Base-by-base conservation (phyloP, 37 sponge, comb jelly and placozoan species). In the Aplysina aerophoba region DNA sequence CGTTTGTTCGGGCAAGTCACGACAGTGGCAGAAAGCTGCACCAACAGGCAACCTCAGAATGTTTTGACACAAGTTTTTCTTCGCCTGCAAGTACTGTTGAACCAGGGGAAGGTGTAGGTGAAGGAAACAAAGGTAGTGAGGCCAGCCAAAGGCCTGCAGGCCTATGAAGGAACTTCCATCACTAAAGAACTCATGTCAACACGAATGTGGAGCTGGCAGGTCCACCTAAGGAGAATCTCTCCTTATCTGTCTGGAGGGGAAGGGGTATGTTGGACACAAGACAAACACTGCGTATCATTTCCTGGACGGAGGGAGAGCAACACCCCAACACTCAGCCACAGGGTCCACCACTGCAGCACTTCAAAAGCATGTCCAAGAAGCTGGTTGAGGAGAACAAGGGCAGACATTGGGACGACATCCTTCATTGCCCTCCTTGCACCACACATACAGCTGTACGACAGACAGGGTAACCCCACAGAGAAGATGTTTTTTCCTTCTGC, bases 1-100 rank as follows among this genome's bases (percentile, higher is more conserved):
- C 61, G 86, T 30, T 50, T 78, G 17, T 78, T 85, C 64, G 72
- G 63, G 22, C 86, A 85, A n/a, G 44, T 73, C 33, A 54, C 28
- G 27, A 50, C 30, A 19, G 55, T 82, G 0, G 55, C 56, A 0
- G 60, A 71, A 41, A 73, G 85, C 73, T 55, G 34, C 19, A 84
- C 73, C 34, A 84, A 58, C 19, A 58, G 59, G 59, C 59, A 58
- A 58, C 59, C 59, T 58, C 59, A 58, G 59, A 58, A 58, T 58
- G 19, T 58, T 58, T 19, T 58, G 19, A 58, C 15, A 20, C 59
- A 58, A 19, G 59, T 58, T 15, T 58, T 58, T 58, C 15, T 58
- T 58, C 59, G 19, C 17, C 19, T 58, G 59, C 59, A 58, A 58
- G 59, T 58, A 20, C 59, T 58, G 15, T 58, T 58, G 19, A 58